Percentiles rank a stretch among this genome's conserved stretches.
These are phyloP conservation scores for Zele albiditarsus DNA, from an alignment of 2,888 invertebrate genomes.

Conservation along the genomic window DNA sequence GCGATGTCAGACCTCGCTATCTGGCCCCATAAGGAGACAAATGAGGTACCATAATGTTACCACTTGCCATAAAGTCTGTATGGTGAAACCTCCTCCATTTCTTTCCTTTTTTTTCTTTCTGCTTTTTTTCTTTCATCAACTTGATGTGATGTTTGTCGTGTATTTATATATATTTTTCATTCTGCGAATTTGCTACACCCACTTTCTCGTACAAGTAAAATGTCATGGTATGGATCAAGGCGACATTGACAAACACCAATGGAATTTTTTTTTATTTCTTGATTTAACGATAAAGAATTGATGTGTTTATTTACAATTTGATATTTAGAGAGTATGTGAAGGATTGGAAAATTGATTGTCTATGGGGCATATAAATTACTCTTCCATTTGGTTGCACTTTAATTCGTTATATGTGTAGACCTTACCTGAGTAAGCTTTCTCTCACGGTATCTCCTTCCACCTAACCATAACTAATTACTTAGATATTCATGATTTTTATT, in stretches of 20 bases:
- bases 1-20: conserved; percentile 58
- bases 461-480: conserved; percentile 28
- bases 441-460: conserved; percentile 6
- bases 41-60: conserved; percentile 49
- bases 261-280: not conserved
- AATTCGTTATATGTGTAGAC: not conserved
- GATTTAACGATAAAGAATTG: not conserved
- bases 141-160: conserved; percentile 20
- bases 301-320: conserved; percentile 6
- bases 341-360: not conserved
- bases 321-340: conserved; percentile 8
- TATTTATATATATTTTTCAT: not conserved
- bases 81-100: conserved; percentile 33
- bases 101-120: conserved; percentile 2
- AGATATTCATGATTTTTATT: not conserved
- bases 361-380: not conserved
- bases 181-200: conserved; percentile 20
- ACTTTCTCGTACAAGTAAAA: conserved; percentile 33
- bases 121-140: conserved; percentile 11
- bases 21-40: conserved; percentile 62
- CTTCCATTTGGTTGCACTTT: conserved; percentile 8
- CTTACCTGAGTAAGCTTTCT: conserved; percentile 25
- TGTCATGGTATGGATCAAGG: not conserved
- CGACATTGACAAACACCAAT: conserved; percentile 2
- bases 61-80: conserved; percentile 41